Evolutionary conservation across 2,888 invertebrate genomes (phyloP).

Genomic region (Sesia bembeciformis): DNA sequence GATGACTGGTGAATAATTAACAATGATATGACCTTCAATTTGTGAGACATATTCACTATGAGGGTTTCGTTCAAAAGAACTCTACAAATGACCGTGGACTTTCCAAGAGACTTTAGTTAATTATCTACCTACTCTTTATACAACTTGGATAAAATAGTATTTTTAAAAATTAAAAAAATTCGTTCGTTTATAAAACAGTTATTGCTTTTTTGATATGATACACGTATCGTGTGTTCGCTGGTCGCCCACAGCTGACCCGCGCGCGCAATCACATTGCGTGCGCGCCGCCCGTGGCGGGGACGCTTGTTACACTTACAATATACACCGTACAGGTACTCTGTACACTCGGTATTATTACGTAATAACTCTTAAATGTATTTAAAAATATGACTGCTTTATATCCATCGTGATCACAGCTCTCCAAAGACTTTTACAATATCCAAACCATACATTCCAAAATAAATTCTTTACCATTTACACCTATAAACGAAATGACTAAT

Average conservation of each 20-base stretch:
- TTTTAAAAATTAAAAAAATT: constrained; percentile 54
- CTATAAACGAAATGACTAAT: constrained; percentile 73
- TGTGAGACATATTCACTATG: constrained; percentile 53
- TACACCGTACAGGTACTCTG: constrained; percentile 28
- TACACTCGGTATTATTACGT: constrained; percentile 55
- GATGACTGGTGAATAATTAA: constrained; percentile 16
- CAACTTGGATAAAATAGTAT: constrained; percentile 71
- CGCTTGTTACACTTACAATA: constrained; percentile 16
- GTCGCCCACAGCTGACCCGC: background rate
- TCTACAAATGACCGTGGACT: constrained; percentile 65
- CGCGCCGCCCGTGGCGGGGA: constrained; percentile 8
- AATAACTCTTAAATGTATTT: constrained; percentile 69
- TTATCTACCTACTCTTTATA: constrained; percentile 68
- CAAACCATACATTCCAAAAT: constrained; percentile 67
- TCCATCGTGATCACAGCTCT: constrained; percentile 73
- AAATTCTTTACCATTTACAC: constrained; percentile 72
- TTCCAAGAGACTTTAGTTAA: constrained; percentile 62
- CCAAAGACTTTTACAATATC: constrained; percentile 69
- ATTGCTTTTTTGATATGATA: constrained; percentile 72
- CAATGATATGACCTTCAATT: constrained; percentile 61
- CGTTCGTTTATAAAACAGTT: constrained; percentile 62
- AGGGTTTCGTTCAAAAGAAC: constrained; percentile 67
- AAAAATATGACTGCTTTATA: constrained; percentile 74
- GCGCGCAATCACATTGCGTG: background rate
- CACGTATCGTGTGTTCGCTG: constrained; percentile 22